phyloP scores from a whole-genome alignment of 2,888 invertebrate genomes.

The Cylloceria caligata region DNA sequence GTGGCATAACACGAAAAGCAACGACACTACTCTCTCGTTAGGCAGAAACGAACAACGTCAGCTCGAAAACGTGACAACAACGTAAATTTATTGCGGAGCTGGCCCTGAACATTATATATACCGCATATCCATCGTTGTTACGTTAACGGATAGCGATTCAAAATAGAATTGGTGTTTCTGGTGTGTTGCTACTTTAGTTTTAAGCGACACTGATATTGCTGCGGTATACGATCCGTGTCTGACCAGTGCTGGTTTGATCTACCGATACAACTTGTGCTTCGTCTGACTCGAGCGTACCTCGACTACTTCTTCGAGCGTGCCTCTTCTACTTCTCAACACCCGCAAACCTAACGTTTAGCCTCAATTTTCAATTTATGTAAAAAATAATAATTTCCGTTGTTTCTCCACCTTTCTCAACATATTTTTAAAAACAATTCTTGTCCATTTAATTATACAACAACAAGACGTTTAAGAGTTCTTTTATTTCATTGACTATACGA shows the following conservation, averaged over 20 bases:
- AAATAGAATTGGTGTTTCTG: constrained; percentile 52
- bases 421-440: too few relatives aligned
- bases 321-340: not conserved
- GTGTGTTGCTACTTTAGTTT: constrained; percentile 45
- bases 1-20: constrained; percentile 12
- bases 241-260: constrained; percentile 46
- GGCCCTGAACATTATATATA: constrained; percentile 39
- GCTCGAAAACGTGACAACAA: constrained; percentile 53
- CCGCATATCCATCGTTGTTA: not conserved
- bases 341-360: not conserved
- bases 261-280: constrained; percentile 30
- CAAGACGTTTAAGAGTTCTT: too few relatives aligned
- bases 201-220: constrained; percentile 43
- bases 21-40: constrained; percentile 41
- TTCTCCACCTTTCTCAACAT: too few relatives aligned
- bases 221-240: constrained; percentile 52
- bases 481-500: too few relatives aligned
- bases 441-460: too few relatives aligned
- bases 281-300: not conserved
- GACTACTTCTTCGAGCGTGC: too few relatives aligned
- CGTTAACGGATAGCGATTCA: constrained; percentile 22
- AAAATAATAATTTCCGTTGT: too few relatives aligned
- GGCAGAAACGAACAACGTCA: constrained; percentile 49
- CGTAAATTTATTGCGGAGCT: constrained; percentile 58
- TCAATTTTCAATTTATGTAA: not conserved